Base-by-base conservation (phyloP, 2,797 vertebrate genomes). In the Typhlichthys subterraneus region DNA sequence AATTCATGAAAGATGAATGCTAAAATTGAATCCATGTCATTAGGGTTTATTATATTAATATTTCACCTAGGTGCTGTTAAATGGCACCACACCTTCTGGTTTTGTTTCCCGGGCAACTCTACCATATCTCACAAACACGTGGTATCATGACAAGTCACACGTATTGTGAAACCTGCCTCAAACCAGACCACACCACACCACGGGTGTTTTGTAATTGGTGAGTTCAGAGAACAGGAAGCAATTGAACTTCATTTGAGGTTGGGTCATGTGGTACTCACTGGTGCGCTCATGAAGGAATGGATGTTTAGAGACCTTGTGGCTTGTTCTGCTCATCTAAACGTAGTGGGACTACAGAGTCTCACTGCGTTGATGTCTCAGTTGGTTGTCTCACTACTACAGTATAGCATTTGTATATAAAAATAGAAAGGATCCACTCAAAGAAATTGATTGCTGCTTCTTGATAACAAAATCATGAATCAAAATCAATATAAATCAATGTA, bases 281-380 rank as follows among this genome's bases (percentile, higher is more conserved):
- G 23, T 29, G 23, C 23, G 23, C 23, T 29, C 23, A 29, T 42
- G 38, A 42, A 7, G 57, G 59, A 80, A 87, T 88, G 59, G 42
- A 86, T 23, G 14, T 82, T 82, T 77, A 66, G 59, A 73, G 82
- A 89, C 89, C 89, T 90, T 4, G 23, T 4, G 23, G 23, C 23
- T 29, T 29, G 23, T 92, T 90, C 72, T 73, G 51, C 68, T 61
- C 70, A 84, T 86, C 83, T 70, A 83, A 79, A 85, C 76, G 74
- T 52, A 79, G 84, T 65, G 38, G 9, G 38, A 38, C 6, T 7
- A 42, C 38, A 42, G 38, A 10, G 9, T 42, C 9, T 42, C 8
- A 7, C 23, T 29, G 23, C 23, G 23, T 29, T 29, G 23, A 29
- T 29, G 23, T 29, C 23, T 29, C 23, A 29, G 23, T 29, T 29